phyloP scores from a whole-genome alignment of 2,888 invertebrate species.

The Campoplex nolae region DNA sequence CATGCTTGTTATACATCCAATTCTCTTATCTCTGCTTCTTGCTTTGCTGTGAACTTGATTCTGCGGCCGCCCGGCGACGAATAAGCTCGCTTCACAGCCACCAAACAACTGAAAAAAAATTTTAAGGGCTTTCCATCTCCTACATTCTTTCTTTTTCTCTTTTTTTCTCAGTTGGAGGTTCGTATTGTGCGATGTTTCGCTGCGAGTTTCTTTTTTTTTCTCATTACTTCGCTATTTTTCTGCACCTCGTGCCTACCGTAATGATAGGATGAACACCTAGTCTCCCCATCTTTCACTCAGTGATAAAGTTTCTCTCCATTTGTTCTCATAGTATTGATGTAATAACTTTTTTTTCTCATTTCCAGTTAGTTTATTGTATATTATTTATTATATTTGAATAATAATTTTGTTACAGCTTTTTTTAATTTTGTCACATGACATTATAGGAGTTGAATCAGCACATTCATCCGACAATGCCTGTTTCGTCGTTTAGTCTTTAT shows the following conservation, averaged over 20 bases:
- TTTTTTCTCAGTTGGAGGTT: not conserved
- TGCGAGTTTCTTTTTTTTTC: conserved; percentile 5
- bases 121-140: conserved; percentile 19
- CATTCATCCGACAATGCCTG: too few relatives aligned
- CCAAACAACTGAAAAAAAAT: conserved; percentile 24
- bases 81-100: conserved; percentile 28
- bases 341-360: too few relatives aligned
- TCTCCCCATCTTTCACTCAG: not conserved
- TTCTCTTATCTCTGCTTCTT: not conserved
- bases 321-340: too few relatives aligned
- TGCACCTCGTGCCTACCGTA: not conserved
- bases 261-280: not conserved
- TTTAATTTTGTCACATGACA: too few relatives aligned
- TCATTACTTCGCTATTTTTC: not conserved
- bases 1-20: not conserved
- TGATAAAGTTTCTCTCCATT: too few relatives aligned
- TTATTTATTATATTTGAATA: too few relatives aligned
- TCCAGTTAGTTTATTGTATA: too few relatives aligned
- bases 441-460: too few relatives aligned
- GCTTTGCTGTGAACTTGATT: conserved; percentile 1
- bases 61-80: not conserved
- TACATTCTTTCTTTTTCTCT: not conserved
- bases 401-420: too few relatives aligned
- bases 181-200: conserved; percentile 41
- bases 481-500: too few relatives aligned